phyloP scores from a whole-genome alignment of 35 echinoderm and acorn worm species.

The Anneissia japonica region DNA sequence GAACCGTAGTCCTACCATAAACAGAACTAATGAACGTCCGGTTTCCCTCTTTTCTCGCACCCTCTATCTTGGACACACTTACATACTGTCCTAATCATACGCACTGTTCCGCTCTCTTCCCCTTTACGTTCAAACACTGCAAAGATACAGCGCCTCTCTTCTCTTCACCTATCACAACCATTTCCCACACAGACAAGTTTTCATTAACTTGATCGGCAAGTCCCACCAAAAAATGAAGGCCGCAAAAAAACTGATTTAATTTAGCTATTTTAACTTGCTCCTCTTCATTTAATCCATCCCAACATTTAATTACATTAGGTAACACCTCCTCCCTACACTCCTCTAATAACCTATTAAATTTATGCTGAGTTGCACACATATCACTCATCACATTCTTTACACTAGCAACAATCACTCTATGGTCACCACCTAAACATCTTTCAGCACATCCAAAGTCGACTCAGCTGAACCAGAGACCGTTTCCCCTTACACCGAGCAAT shows the following conservation, averaged over 20 bases:
- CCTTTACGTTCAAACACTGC: slow-evolving; percentile 3
- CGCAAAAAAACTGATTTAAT: slow-evolving; percentile 74
- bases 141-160: slow-evolving; percentile 28
- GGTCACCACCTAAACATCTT: slow-evolving; percentile 27
- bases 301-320: slow-evolving; percentile 28
- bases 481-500: slow-evolving; percentile 42
- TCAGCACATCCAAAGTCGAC: slow-evolving; percentile 22
- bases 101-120: slow-evolving; percentile 6
- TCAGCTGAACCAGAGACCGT: slow-evolving; percentile 37
- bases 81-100: slow-evolving; percentile 23
- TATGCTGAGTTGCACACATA: slow-evolving; percentile 49
- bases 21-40: slow-evolving; percentile 17
- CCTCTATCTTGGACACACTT: slow-evolving; percentile 43
- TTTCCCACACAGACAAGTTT: slow-evolving; percentile 4
- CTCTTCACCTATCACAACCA: slow-evolving; percentile 30
- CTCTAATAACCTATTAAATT: slow-evolving; percentile 48
- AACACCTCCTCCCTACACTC: slow-evolving; percentile 35
- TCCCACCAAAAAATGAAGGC: slow-evolving; percentile 69
- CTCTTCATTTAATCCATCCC: slow-evolving; percentile 13
- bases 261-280: slow-evolving; percentile 15
- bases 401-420: slow-evolving; percentile 4
- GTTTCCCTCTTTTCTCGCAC: slow-evolving; percentile 34
- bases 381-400: slow-evolving; percentile 69
- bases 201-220: slow-evolving; percentile 25
- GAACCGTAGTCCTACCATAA: not conserved